Conservation (phyloP, 2,113 vertebrate genomes). For the Mola mola region DNA sequence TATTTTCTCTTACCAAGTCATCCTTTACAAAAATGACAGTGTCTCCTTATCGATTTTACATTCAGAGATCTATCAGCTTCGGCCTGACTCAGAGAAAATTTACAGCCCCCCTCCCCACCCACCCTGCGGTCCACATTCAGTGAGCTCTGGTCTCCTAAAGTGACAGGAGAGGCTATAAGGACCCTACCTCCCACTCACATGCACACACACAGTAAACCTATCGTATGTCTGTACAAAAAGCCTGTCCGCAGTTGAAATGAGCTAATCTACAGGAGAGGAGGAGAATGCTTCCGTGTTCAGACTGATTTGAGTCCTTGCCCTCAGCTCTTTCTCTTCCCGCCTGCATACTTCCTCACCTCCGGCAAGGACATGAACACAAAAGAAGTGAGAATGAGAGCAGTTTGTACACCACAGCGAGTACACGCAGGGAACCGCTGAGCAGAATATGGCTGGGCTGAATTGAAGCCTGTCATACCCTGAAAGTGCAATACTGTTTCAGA, state of each 20-base stretch:
- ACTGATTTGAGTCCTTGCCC: conserved; percentile 83
- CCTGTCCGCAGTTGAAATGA: conserved; percentile 92
- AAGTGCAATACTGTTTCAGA: too few species aligned
- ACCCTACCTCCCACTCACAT: conserved; percentile 8
- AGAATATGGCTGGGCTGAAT: conserved; percentile 48
- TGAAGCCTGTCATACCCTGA: conserved; percentile 49
- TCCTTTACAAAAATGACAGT: conserved; percentile 99
- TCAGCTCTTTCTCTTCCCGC: conserved; percentile 73
- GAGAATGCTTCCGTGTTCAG: conserved; percentile 87
- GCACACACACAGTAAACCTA: conserved; percentile 21
- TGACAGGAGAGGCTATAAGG: conserved; percentile 52
- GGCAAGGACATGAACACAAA: conserved; percentile 57
- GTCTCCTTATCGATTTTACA: conserved; percentile 99
- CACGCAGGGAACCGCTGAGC: conserved; percentile 36
- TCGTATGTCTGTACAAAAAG: conserved; percentile 80
- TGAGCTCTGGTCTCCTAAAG: conserved; percentile 50
- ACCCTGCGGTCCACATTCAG: conserved; percentile 56
- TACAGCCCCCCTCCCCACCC: conserved; percentile 79
- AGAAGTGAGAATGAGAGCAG: conserved; percentile 58
- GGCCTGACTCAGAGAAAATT: conserved; percentile 98
- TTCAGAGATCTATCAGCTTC: conserved; percentile 99
- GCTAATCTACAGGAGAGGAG: conserved; percentile 90
- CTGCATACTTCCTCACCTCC: conserved; percentile 59
- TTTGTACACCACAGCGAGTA: conserved; percentile 46
- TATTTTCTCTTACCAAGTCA: conserved; percentile 96